Percentiles rank a stretch among this genome's conserved stretches.
These are phyloP conservation scores for Leptura quadrifasciata DNA, from an alignment of 2,888 invertebrate species.

Conservation along the genomic window DNA sequence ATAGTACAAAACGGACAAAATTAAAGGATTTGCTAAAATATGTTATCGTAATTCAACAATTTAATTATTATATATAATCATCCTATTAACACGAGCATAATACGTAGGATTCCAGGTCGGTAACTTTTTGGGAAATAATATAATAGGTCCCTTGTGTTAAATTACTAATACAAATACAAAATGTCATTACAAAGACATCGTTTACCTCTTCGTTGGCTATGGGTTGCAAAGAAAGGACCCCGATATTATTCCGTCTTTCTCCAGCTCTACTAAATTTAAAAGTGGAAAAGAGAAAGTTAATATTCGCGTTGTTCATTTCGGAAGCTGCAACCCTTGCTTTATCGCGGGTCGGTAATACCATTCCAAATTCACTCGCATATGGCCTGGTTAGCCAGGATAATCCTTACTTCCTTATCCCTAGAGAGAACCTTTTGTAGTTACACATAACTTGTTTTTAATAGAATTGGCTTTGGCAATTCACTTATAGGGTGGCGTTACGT, in stretches of 20 bases:
- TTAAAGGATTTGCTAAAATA: not conserved
- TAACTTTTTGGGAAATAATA: slow-evolving; percentile 16
- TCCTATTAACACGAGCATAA: not conserved
- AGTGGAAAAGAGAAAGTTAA: slow-evolving; percentile 38
- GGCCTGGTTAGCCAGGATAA: slow-evolving; percentile 66
- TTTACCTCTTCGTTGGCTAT: slow-evolving; percentile 27
- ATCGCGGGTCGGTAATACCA: slow-evolving; percentile 64
- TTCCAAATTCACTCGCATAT: slow-evolving; percentile 67
- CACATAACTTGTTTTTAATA: slow-evolving; percentile 55
- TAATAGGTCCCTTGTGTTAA: slow-evolving; percentile 30
- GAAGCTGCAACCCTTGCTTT: slow-evolving; percentile 63
- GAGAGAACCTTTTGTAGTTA: slow-evolving; percentile 61
- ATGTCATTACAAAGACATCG: slow-evolving; percentile 40
- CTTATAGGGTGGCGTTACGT: not conserved
- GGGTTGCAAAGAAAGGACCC: slow-evolving; percentile 22
- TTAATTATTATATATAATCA: slow-evolving; percentile 12
- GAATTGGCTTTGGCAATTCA: slow-evolving; percentile 44
- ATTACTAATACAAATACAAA: slow-evolving; percentile 43
- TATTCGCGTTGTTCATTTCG: slow-evolving; percentile 34
- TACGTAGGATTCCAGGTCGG: not conserved
- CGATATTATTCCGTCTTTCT: not conserved
- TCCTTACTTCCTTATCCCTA: slow-evolving; percentile 64
- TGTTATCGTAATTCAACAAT: not conserved
- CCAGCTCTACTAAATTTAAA: slow-evolving; percentile 16
- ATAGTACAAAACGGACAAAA: no score